Base-by-base conservation (phyloP, 1,140 invertebrate genomes). In the Chironomus striatipennis region DNA sequence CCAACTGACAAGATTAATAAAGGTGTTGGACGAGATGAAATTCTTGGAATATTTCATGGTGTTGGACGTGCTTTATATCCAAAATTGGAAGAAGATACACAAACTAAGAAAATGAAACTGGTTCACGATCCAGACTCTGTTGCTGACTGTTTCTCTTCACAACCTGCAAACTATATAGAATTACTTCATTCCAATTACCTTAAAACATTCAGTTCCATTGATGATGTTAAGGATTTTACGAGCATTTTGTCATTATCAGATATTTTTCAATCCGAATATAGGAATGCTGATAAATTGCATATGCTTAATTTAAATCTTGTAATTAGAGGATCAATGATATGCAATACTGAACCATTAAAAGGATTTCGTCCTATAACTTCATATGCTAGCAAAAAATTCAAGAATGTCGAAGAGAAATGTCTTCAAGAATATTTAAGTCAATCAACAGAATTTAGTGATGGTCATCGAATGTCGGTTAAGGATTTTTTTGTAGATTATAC, bases 161-260 rank as follows among this genome's bases (percentile, higher is more conserved):
- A 90, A 75, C 87, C 90, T 0, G 84, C 78, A 74, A 86, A 85
- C 10, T 90, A 91, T 80, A 80, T 88, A 0, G 85, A 86, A 73
- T 91, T 92, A 78, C 80, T 93, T 7, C 87, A 89, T 78, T 89
- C 91, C 77, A 93, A 93, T 84, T 92, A 91, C 81, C 78, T 90
- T 34, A 86, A 87, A 65, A 90, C 90, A 76, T 91, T 91, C 76
- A 83, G 85, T 1, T 83, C 83, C 74, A 84, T 90, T 5, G 82
- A 86, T 42, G 84, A 90, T 78, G 83, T 85, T 4, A 80, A 84
- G 42, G 77, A 80, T 73, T 88, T 88, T 12, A 79, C 86, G 0
- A 81, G 89, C 75, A 83, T 86, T 73, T 80, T 92, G 21, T 90
- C 89, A 77, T 79, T 87, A 42, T 84, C 87, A 1, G 88, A 91